A percentile compares a stretch with the other conserved stretches of the same genome.
Evolutionary conservation across 2,797 vertebrate genomes (phyloP).

Genomic region (Ciconia nigra): DNA sequence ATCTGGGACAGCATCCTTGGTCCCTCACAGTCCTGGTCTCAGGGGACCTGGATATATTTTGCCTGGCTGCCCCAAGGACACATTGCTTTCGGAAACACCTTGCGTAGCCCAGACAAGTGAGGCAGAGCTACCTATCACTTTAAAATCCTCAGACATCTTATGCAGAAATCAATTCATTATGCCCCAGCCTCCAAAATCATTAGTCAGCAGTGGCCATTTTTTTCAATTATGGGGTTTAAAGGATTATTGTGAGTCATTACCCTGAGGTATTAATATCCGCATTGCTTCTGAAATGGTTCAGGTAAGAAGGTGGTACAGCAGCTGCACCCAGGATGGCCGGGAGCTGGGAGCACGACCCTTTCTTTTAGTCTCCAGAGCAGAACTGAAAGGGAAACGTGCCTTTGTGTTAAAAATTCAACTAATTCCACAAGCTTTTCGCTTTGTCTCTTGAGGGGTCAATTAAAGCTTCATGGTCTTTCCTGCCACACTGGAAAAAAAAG

Average conservation of each 20-base stretch:
- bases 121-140: not conserved
- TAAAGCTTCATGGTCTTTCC: conserved; percentile 42
- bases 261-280: not conserved
- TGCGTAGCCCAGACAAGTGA: not conserved
- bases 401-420: conserved; percentile 31
- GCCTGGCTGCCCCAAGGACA: not conserved
- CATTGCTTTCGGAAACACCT: not conserved
- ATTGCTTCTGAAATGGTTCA: not conserved
- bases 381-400: not conserved
- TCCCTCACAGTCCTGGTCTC: not conserved
- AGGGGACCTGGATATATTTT: not conserved
- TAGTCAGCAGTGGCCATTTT: conserved; percentile 17
- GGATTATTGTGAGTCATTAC: conserved; percentile 11
- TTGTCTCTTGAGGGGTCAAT: conserved; percentile 59
- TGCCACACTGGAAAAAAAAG: conserved; percentile 42
- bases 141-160: not conserved
- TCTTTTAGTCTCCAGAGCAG: not conserved
- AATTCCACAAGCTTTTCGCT: conserved; percentile 23
- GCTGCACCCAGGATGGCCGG: not conserved
- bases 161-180: not conserved
- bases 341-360: not conserved
- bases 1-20: not conserved
- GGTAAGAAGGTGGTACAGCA: not conserved
- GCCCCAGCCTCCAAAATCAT: not conserved
- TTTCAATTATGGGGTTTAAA: not conserved